Evolutionary conservation across 2,113 vertebrate genomes (phyloP).

Genomic region (Actinemys pallida): DNA sequence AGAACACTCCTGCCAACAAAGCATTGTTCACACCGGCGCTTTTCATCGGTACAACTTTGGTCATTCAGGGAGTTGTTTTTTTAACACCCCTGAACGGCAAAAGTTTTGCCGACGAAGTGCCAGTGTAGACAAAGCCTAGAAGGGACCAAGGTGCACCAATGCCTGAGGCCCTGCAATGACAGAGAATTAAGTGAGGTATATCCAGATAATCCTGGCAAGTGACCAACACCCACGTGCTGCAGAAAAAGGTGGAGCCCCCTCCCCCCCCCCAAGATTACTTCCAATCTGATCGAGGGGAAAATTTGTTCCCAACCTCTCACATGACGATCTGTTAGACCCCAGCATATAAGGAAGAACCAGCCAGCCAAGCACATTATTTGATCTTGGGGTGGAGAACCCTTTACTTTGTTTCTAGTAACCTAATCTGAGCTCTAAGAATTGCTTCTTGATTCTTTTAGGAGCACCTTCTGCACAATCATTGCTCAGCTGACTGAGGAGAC

Average conservation of each 20-base stretch:
- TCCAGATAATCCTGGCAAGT: background rate
- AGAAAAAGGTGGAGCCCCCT: too few species aligned
- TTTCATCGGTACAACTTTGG: too few species aligned
- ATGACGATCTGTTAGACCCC: background rate
- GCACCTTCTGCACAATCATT: constrained; percentile 96
- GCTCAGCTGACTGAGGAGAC: constrained; percentile 97
- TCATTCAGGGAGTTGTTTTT: too few species aligned
- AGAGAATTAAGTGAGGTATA: background rate
- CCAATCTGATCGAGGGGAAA: too few species aligned
- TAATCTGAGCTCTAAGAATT: constrained; percentile 65
- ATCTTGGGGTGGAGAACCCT: background rate
- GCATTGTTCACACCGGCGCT: too few species aligned
- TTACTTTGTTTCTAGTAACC: background rate
- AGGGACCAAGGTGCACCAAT: background rate
- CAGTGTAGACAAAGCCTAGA: background rate
- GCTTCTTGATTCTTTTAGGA: constrained; percentile 86
- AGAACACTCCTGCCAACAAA: too few species aligned
- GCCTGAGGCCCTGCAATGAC: too few species aligned
- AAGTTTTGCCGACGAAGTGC: too few species aligned
- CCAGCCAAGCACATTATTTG: background rate
- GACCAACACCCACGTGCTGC: background rate
- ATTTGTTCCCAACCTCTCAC: background rate
- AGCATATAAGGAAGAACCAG: background rate
- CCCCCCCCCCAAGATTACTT: too few species aligned
- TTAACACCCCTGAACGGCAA: too few species aligned